A percentile compares a stretch with the other conserved stretches of the same genome.
These are phyloP conservation scores for Pseudorhombus dupliciocellatus DNA, from an alignment of 2,113 vertebrate genomes.

Conservation along the genomic window DNA sequence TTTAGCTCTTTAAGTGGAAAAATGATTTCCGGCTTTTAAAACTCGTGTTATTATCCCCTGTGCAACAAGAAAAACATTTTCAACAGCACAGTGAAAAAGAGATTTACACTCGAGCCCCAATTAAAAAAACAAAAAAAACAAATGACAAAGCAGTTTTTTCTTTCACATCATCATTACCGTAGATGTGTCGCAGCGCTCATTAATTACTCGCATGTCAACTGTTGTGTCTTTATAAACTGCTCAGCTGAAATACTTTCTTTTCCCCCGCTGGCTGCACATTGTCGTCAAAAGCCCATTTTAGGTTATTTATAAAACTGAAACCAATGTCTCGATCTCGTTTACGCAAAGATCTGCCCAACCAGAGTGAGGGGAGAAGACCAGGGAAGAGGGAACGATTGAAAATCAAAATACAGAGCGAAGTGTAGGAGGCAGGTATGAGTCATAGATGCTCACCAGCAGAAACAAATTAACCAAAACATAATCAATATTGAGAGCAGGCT, in stretches of 20 bases:
- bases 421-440: slow-evolving; percentile 25
- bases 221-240: background rate
- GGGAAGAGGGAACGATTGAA: background rate
- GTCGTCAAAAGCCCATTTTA: background rate
- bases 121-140: slow-evolving; percentile 9
- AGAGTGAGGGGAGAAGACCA: background rate
- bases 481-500: slow-evolving; percentile 51
- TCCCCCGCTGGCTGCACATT: no score
- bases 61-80: slow-evolving; percentile 24
- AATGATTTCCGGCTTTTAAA: slow-evolving; percentile 19
- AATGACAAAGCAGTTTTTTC: slow-evolving; percentile 12
- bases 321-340: slow-evolving; percentile 3
- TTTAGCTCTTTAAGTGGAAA: background rate
- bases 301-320: background rate
- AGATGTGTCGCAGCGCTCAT: background rate
- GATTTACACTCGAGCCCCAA: background rate
- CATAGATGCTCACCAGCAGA: slow-evolving; percentile 30
- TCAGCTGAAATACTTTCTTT: background rate
- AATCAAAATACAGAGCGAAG: slow-evolving; percentile 11
- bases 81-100: slow-evolving; percentile 12
- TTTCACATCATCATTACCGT: slow-evolving; percentile 1
- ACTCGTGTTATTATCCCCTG: no score
- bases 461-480: slow-evolving; percentile 38
- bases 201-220: slow-evolving; percentile 1
- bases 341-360: slow-evolving; percentile 5